phyloP scores from a whole-genome alignment of 2,888 invertebrate genomes.

The Molanna angustata region DNA sequence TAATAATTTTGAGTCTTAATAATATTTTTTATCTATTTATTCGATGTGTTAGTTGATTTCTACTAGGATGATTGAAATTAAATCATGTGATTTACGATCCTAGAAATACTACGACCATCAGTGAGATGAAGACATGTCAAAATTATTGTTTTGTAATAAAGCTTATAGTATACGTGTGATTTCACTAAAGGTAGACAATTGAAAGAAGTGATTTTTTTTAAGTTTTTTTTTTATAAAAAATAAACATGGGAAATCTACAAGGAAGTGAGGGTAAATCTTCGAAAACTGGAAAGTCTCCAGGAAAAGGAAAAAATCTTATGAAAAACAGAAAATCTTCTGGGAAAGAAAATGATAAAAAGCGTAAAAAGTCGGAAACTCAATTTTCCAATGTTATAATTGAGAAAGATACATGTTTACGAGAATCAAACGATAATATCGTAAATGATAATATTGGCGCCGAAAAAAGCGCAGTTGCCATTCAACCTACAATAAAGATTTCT shows the following conservation, averaged over 20 bases:
- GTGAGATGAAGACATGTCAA: no score
- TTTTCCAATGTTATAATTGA: slow-evolving; percentile 21
- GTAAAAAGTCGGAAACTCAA: slow-evolving; percentile 36
- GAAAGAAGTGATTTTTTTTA: background rate
- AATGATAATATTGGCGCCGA: slow-evolving; percentile 25
- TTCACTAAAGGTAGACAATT: background rate
- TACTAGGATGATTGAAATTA: no score
- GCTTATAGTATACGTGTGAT: background rate
- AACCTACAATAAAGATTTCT: slow-evolving; percentile 34
- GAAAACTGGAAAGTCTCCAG: slow-evolving; percentile 56
- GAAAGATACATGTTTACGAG: slow-evolving; percentile 15
- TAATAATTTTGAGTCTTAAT: no score
- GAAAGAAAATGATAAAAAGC: slow-evolving; percentile 36
- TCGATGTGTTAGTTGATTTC: no score
- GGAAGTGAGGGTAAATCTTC: slow-evolving; percentile 50
- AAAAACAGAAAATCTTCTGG: slow-evolving; percentile 50
- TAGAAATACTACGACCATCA: no score
- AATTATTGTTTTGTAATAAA: background rate
- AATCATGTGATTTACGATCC: no score
- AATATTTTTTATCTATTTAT: no score
- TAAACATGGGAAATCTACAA: slow-evolving; percentile 56
- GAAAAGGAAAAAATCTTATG: slow-evolving; percentile 56
- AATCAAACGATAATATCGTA: slow-evolving; percentile 30
- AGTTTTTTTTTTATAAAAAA: background rate
- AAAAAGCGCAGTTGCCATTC: slow-evolving; percentile 28